A percentile compares a stretch with the other conserved stretches of the same genome.
Conservation (phyloP, 1,140 invertebrate species). For the Pseudomyrmex dendroicus region DNA sequence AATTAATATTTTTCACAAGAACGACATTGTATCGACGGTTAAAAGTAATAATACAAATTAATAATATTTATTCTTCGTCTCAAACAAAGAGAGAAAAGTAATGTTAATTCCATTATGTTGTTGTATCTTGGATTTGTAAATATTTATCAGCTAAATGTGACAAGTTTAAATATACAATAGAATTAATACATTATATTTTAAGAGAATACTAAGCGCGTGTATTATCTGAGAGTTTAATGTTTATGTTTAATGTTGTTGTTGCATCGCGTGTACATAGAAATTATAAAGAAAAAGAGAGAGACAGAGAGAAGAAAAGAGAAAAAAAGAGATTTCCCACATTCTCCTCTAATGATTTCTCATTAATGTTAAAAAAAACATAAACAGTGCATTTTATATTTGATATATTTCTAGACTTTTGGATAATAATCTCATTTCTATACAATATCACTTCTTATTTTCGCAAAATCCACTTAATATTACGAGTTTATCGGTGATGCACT, state of each 20-base stretch:
- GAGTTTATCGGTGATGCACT: neutral
- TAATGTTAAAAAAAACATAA: no score
- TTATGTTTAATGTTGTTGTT: neutral
- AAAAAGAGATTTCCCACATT: no score
- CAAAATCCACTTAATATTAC: no score
- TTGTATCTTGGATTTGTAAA: constrained; percentile 22
- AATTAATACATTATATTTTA: neutral
- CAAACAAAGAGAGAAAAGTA: neutral
- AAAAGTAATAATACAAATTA: neutral
- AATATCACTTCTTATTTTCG: no score
- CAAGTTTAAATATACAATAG: neutral
- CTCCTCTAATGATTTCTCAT: no score
- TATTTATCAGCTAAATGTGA: constrained; percentile 8
- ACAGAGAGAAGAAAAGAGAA: no score
- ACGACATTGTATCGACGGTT: no score
- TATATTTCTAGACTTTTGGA: no score
- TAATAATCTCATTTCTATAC: no score
- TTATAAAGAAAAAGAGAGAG: no score
- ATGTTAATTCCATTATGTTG: neutral
- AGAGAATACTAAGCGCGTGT: neutral
- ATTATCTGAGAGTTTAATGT: neutral
- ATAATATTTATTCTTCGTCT: neutral
- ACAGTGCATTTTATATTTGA: no score
- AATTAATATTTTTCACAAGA: neutral
- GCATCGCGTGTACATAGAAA: no score